These are phyloP conservation scores for Labroides dimidiatus DNA, from an alignment of 2,797 vertebrate genomes.

Conservation along the genomic window DNA sequence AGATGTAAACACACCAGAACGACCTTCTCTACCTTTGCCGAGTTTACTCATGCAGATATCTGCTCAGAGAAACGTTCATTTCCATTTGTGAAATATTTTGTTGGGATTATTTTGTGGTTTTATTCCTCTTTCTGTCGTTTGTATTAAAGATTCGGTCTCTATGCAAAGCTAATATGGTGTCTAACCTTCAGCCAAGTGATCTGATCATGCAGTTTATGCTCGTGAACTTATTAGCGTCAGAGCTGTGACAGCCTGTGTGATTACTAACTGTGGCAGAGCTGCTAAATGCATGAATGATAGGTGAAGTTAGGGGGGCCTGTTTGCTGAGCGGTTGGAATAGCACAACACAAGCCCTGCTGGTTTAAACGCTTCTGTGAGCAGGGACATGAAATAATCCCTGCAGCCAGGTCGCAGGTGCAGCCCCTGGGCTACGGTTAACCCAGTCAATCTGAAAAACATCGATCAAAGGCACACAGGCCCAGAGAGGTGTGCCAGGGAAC, in stretches of 20 bases:
- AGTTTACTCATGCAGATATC: no score
- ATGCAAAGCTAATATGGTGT: no score
- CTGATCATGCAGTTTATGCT: no score
- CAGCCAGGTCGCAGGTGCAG: conserved; percentile 75
- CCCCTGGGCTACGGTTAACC: conserved; percentile 73
- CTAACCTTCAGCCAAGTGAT: no score
- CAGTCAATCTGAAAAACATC: conserved; percentile 73
- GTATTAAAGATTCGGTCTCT: no score
- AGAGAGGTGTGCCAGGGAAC: conserved; percentile 42
- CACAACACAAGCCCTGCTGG: conserved; percentile 38
- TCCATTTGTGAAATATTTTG: no score
- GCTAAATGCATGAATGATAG: conserved; percentile 44
- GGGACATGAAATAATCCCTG: conserved; percentile 70
- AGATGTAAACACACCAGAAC: no score
- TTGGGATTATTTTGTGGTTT: no score
- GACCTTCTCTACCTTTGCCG: no score
- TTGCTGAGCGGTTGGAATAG: conserved; percentile 30
- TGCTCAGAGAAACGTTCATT: no score
- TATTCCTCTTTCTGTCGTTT: no score
- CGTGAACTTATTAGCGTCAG: no score
- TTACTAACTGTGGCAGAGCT: background rate
- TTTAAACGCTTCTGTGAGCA: conserved; percentile 76
- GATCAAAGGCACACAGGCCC: conserved; percentile 63
- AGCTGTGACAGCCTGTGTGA: background rate
- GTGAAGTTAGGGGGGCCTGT: conserved; percentile 8